Evolutionary conservation across 1,140 invertebrate genomes (phyloP).

Genomic region (Pseudachorutes palmiensis): DNA sequence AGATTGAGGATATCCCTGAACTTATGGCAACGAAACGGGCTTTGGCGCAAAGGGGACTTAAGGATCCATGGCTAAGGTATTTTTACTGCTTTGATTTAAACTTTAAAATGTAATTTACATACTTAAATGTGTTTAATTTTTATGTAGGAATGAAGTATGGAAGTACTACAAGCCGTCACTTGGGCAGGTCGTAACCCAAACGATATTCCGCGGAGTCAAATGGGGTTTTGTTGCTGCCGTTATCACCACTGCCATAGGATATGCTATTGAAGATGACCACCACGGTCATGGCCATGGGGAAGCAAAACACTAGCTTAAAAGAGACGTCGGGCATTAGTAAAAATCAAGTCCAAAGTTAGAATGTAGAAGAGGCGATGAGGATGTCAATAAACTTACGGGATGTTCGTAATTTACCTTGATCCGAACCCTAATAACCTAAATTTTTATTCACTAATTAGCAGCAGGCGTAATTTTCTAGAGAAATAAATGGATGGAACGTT

Average conservation of each 20-base stretch:
- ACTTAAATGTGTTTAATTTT: too few species aligned
- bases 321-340: background rate
- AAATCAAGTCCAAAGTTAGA: too few species aligned
- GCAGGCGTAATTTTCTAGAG: too few species aligned
- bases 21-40: conserved; percentile 53
- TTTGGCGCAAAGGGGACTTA: conserved; percentile 59
- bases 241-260: conserved; percentile 54
- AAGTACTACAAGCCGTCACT: conserved; percentile 48
- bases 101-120: too few species aligned
- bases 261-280: conserved; percentile 40
- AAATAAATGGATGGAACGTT: too few species aligned
- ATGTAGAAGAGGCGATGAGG: too few species aligned
- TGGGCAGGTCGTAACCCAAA: conserved; percentile 44
- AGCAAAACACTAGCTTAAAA: background rate
- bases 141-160: conserved; percentile 69
- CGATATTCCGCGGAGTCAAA: conserved; percentile 53
- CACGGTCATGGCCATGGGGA: conserved; percentile 45
- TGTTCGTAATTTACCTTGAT: background rate
- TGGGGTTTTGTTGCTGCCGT: conserved; percentile 55
- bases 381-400: too few species aligned
- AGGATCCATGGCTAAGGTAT: conserved; percentile 73
- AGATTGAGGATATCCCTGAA: conserved; percentile 58
- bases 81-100: conserved; percentile 8
- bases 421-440: background rate
- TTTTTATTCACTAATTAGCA: too few species aligned